Conservation (phyloP, 2,113 vertebrate genomes). For the Prunella himalayana region DNA sequence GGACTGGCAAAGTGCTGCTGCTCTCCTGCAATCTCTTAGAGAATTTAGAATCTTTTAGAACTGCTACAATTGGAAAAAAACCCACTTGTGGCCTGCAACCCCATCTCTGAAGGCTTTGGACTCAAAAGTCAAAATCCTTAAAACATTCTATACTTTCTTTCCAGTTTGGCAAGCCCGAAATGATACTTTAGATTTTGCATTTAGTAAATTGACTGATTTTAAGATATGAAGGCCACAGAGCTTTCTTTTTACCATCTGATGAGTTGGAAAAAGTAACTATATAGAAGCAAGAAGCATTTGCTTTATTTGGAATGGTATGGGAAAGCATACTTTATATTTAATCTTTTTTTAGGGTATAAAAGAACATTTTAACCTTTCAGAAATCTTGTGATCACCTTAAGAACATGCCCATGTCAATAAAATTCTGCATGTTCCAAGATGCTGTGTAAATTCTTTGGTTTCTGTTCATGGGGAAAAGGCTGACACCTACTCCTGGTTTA, state of each 20-base stretch:
- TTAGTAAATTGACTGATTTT: not conserved
- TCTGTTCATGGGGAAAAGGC: not conserved
- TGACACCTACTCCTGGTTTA: not conserved
- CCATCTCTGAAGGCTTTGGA: not conserved
- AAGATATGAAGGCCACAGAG: not conserved
- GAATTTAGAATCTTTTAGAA: not conserved
- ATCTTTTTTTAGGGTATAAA: not conserved
- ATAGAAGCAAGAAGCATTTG: not conserved
- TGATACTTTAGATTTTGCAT: not conserved
- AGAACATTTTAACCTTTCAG: not conserved
- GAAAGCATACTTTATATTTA: not conserved
- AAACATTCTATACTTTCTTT: not conserved
- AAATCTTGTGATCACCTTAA: not conserved
- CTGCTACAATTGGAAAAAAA: fast-evolving
- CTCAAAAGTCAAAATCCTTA: not conserved
- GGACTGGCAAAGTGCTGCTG: fast-evolving
- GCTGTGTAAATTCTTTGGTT: not conserved
- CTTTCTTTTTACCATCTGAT: not conserved
- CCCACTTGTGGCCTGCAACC: not conserved
- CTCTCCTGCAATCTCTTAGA: not conserved
- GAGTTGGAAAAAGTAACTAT: not conserved
- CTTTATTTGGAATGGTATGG: not conserved
- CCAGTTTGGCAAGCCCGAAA: not conserved
- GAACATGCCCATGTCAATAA: not conserved
- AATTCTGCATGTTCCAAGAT: not conserved